These are phyloP conservation scores for Lates japonicus DNA, from an alignment of 2,797 vertebrate species.

Conservation along the genomic window DNA sequence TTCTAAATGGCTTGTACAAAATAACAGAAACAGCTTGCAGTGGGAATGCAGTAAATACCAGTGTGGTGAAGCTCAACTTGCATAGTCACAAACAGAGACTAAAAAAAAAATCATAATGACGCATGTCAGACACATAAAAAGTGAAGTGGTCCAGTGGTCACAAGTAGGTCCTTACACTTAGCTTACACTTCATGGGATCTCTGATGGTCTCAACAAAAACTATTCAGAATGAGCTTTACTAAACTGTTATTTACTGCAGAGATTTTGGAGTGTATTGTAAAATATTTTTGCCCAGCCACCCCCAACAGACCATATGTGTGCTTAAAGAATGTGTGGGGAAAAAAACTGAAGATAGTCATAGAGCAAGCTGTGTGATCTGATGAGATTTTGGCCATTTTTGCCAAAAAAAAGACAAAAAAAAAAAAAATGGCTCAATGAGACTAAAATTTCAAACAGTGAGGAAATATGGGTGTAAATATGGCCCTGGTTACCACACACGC, in stretches of 20 bases:
- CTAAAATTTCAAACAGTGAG: background rate
- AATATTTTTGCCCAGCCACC: background rate
- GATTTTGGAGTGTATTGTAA: background rate
- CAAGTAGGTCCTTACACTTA: background rate
- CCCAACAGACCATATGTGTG: background rate
- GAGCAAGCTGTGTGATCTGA: background rate
- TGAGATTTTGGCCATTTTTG: background rate
- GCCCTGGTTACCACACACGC: background rate
- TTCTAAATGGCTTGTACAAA: slow-evolving; percentile 22
- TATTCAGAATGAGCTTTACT: background rate
- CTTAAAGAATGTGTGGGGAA: background rate
- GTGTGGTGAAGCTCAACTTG: slow-evolving; percentile 31
- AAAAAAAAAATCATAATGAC: slow-evolving; percentile 5
- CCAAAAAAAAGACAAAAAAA: background rate
- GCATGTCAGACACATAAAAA: slow-evolving; percentile 4
- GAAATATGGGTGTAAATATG: background rate
- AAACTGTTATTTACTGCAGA: background rate
- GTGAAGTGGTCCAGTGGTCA: background rate
- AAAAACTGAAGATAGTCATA: background rate
- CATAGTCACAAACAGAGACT: slow-evolving; percentile 17
- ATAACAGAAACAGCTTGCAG: slow-evolving; percentile 40
- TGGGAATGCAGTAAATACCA: slow-evolving; percentile 45
- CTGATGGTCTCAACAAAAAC: slow-evolving; percentile 8
- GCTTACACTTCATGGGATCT: background rate
- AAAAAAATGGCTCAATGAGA: background rate